phyloP scores from a whole-genome alignment of 2,113 vertebrate genomes.

The Mola mola region DNA sequence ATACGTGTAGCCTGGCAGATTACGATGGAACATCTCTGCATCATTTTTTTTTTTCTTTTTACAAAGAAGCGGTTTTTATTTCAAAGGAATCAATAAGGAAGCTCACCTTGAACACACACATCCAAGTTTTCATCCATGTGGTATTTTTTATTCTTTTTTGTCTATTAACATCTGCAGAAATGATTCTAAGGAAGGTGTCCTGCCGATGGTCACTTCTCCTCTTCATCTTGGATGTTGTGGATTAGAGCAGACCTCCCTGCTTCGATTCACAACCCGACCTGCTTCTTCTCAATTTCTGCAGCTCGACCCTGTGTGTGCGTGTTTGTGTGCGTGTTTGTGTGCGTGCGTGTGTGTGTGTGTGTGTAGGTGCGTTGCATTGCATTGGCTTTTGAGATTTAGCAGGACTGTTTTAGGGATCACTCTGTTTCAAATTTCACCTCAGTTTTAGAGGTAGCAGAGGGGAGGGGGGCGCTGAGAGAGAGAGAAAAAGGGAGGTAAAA shows the following conservation, averaged over 20 bases:
- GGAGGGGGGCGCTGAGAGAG: no score
- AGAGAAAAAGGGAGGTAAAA: constrained; percentile 16
- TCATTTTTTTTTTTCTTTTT: no score
- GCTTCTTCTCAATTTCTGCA: constrained; percentile 69
- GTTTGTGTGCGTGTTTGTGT: not conserved
- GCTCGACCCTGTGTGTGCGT: constrained; percentile 19
- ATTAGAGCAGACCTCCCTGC: constrained; percentile 67
- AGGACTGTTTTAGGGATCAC: constrained; percentile 77
- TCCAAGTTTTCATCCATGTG: no score
- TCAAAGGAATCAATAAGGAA: no score
- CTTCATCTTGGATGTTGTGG: constrained; percentile 47
- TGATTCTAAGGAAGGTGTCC: no score
- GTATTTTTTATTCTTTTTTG: no score
- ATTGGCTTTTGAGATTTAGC: constrained; percentile 76
- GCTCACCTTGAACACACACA: no score
- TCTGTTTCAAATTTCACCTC: constrained; percentile 71
- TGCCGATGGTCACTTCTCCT: constrained; percentile 21
- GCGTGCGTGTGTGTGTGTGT: constrained; percentile 6
- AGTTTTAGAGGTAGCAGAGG: constrained; percentile 38
- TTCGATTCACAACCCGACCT: constrained; percentile 65
- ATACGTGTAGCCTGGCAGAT: not conserved
- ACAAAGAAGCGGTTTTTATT: no score
- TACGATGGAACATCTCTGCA: no score
- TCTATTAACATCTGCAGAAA: no score
- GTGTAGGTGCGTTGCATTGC: constrained; percentile 14